Conservation (phyloP, 1,140 invertebrate species). For the Drosophila punjabiensis region DNA sequence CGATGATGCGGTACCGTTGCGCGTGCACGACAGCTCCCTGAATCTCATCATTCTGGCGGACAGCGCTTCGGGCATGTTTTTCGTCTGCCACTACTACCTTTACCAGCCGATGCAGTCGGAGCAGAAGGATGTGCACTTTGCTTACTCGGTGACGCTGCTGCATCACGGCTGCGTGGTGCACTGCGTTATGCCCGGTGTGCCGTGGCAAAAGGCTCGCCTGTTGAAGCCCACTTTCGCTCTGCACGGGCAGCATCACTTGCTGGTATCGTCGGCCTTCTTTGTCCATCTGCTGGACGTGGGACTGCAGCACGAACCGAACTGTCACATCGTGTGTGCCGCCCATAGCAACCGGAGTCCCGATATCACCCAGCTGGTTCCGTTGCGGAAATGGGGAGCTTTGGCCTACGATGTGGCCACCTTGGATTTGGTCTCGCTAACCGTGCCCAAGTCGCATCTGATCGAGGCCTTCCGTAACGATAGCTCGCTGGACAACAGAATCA, state of each 20-base stretch:
- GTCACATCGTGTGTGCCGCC: slow-evolving; percentile 90
- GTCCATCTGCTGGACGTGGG: slow-evolving; percentile 93
- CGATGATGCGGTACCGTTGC: slow-evolving; percentile 91
- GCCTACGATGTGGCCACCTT: slow-evolving; percentile 89
- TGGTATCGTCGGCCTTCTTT: slow-evolving; percentile 92
- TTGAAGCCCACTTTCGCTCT: slow-evolving; percentile 91
- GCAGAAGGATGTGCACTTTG: slow-evolving; percentile 90
- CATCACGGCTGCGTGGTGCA: slow-evolving; percentile 94
- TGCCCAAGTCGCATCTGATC: slow-evolving; percentile 88
- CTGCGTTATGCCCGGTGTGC: slow-evolving; percentile 91
- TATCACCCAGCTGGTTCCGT: slow-evolving; percentile 88
- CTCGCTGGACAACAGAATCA: slow-evolving; percentile 89
- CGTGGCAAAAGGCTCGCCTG: slow-evolving; percentile 90
- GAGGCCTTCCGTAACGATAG: slow-evolving; percentile 89
- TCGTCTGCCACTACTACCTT: slow-evolving; percentile 94
- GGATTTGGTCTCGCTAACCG: slow-evolving; percentile 89
- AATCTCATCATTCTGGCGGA: slow-evolving; percentile 92
- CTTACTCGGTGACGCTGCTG: slow-evolving; percentile 92
- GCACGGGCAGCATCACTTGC: slow-evolving; percentile 90
- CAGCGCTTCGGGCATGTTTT: slow-evolving; percentile 89
- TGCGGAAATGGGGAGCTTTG: slow-evolving; percentile 87
- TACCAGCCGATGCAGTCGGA: slow-evolving; percentile 90
- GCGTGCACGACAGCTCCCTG: slow-evolving; percentile 92
- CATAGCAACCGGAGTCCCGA: slow-evolving; percentile 85
- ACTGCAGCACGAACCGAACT: slow-evolving; percentile 91